phyloP scores from a whole-genome alignment of 2,797 vertebrate genomes.

The Diplodus puntazzo region DNA sequence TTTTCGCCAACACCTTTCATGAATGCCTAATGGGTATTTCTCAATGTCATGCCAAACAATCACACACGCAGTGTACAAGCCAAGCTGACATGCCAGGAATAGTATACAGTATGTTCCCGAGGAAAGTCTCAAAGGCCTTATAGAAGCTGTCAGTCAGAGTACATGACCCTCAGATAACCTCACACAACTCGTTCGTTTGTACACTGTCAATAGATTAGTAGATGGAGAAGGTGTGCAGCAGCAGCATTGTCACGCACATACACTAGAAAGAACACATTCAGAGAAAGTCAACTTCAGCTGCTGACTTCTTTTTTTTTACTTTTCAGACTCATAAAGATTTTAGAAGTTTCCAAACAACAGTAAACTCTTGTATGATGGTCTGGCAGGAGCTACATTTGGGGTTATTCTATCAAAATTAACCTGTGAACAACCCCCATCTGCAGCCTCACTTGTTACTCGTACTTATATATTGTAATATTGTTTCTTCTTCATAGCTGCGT shows the following conservation, averaged over 20 bases:
- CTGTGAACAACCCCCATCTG: not conserved
- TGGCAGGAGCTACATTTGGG: not conserved
- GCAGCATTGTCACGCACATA: not conserved
- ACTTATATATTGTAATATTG: not conserved
- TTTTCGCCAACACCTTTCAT: no score
- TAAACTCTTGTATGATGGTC: no score
- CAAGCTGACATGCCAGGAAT: conserved; percentile 30
- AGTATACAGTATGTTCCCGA: conserved; percentile 11
- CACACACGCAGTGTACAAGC: not conserved
- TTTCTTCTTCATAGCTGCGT: not conserved
- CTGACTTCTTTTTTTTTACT: not conserved
- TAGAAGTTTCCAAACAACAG: not conserved
- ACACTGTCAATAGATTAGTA: conserved; percentile 4
- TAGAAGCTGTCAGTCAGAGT: conserved; percentile 62
- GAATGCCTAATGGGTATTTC: no score
- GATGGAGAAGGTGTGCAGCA: not conserved
- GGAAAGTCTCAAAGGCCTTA: conserved; percentile 38
- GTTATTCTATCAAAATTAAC: not conserved
- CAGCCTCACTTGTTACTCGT: not conserved
- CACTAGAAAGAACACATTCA: not conserved
- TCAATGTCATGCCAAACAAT: not conserved
- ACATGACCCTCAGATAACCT: conserved; percentile 58
- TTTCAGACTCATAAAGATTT: not conserved
- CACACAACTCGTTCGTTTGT: conserved; percentile 26
- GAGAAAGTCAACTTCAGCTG: not conserved